Conservation (phyloP, 2,888 invertebrate genomes). For the Callyntrura guangdongensis region DNA sequence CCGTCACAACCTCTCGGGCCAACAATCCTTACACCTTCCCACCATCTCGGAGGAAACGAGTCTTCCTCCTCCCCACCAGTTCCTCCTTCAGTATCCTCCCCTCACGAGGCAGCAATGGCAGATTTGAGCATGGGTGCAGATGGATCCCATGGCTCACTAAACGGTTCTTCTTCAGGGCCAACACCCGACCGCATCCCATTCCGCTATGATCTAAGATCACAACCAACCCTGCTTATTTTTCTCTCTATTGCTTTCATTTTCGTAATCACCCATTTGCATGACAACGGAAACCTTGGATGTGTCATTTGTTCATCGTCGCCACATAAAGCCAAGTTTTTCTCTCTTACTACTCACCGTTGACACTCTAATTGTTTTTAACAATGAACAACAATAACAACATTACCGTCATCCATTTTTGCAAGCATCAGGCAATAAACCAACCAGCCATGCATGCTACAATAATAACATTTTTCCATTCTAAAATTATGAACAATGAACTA, state of each 20-base stretch:
- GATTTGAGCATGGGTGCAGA: constrained; percentile 78
- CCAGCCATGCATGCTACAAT: constrained; percentile 61
- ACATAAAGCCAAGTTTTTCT: neutral
- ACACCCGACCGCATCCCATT: constrained; percentile 89
- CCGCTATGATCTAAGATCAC: constrained; percentile 87
- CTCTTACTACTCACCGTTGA: constrained; percentile 40
- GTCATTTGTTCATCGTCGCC: constrained; percentile 21
- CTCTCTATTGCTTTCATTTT: constrained; percentile 15
- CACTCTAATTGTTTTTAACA: constrained; percentile 70
- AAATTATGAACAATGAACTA: constrained; percentile 38
- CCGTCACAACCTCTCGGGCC: constrained; percentile 84
- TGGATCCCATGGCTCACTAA: constrained; percentile 80
- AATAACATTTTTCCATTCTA: constrained; percentile 40
- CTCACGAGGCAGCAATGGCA: constrained; percentile 80
- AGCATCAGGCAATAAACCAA: constrained; percentile 47
- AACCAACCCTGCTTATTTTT: neutral
- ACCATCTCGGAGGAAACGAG: constrained; percentile 85
- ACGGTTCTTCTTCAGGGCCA: constrained; percentile 82
- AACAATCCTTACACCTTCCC: constrained; percentile 80
- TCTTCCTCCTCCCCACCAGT: constrained; percentile 82
- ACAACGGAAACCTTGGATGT: constrained; percentile 33
- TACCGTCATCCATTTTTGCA: constrained; percentile 47
- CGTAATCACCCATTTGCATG: constrained; percentile 28
- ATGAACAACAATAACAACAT: constrained; percentile 22
- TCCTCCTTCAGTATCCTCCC: constrained; percentile 83